Conservation (phyloP, 1,140 invertebrate genomes). For the Drosophila pseudoananassae region DNA sequence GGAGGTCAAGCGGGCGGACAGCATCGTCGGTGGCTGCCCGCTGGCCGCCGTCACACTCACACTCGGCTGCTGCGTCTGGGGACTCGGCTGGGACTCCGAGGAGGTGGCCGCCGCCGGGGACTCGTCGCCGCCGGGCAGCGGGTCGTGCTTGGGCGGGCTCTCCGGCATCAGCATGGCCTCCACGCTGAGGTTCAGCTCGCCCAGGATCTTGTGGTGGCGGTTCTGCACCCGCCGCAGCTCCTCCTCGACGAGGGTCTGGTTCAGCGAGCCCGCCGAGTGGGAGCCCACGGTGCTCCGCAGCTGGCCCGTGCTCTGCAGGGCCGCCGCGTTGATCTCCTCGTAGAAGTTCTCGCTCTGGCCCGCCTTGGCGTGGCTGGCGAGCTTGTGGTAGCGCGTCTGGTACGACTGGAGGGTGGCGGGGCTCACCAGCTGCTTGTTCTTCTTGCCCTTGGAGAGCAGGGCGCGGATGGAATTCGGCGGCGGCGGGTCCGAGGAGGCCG, state of each 20-base stretch:
- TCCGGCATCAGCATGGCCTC: slow-evolving; percentile 94
- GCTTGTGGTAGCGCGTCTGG: slow-evolving; percentile 70
- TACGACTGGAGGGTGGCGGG: slow-evolving; percentile 68
- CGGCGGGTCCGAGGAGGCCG: slow-evolving; percentile 45
- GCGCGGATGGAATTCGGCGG: slow-evolving; percentile 84
- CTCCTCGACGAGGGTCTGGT: slow-evolving; percentile 89
- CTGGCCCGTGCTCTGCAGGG: slow-evolving; percentile 70
- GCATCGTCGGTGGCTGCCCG: slow-evolving; percentile 64
- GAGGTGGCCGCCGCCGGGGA: background rate
- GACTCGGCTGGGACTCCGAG: background rate
- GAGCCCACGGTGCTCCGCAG: slow-evolving; percentile 59
- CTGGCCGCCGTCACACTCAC: slow-evolving; percentile 82
- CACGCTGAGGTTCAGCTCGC: slow-evolving; percentile 93
- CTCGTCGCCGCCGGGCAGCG: slow-evolving; percentile 9
- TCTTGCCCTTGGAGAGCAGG: slow-evolving; percentile 76
- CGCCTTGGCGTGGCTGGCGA: slow-evolving; percentile 84
- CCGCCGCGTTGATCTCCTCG: slow-evolving; percentile 89
- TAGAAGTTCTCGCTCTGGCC: slow-evolving; percentile 94
- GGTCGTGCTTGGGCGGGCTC: slow-evolving; percentile 71
- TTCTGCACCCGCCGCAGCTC: slow-evolving; percentile 92
- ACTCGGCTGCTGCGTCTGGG: slow-evolving; percentile 66
- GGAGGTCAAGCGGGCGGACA: slow-evolving; percentile 55
- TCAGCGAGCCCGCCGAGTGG: slow-evolving; percentile 85
- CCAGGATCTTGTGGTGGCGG: slow-evolving; percentile 91
- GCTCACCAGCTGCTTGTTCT: slow-evolving; percentile 74